These are phyloP conservation scores for Chloropsis cyanopogon DNA, from an alignment of 2,113 vertebrate species.

Conservation along the genomic window DNA sequence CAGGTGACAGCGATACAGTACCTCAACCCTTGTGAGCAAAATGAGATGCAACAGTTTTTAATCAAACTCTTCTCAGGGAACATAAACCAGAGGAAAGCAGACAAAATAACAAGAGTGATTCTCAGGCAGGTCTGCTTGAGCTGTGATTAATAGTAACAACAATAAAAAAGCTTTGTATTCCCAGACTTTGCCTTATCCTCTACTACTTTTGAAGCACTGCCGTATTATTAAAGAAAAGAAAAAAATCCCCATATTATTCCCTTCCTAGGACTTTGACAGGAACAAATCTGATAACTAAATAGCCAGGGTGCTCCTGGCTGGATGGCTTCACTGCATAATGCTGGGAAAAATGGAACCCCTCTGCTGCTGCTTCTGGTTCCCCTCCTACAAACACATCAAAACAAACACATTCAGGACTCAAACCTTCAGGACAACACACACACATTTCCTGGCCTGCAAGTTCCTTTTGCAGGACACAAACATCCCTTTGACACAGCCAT, in stretches of 20 bases:
- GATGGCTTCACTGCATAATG: fast-evolving
- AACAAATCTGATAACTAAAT: not conserved
- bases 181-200: not conserved
- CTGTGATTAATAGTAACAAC: not conserved
- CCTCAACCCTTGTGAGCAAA: not conserved
- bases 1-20: not conserved
- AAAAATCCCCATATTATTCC: not conserved
- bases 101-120: not conserved
- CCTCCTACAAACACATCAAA: not conserved
- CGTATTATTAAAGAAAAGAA: not conserved
- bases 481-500: not conserved
- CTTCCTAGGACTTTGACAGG: not conserved
- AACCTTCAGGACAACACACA: not conserved
- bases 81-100: not conserved
- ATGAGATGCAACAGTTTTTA: constrained; percentile 47
- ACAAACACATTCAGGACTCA: not conserved
- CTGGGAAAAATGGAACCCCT: not conserved
- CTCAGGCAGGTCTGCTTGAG: not conserved
- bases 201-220: not conserved
- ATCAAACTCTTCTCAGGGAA: constrained; percentile 14
- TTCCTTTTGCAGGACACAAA: not conserved
- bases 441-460: not conserved
- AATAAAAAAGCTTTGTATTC: not conserved
- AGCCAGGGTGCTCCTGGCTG: not conserved
- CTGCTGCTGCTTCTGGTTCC: not conserved